A percentile compares a stretch with the other conserved stretches of the same genome.
These are phyloP conservation scores for Drosophila pallidifrons DNA, from an alignment of 1,140 invertebrate genomes.

Conservation along the genomic window DNA sequence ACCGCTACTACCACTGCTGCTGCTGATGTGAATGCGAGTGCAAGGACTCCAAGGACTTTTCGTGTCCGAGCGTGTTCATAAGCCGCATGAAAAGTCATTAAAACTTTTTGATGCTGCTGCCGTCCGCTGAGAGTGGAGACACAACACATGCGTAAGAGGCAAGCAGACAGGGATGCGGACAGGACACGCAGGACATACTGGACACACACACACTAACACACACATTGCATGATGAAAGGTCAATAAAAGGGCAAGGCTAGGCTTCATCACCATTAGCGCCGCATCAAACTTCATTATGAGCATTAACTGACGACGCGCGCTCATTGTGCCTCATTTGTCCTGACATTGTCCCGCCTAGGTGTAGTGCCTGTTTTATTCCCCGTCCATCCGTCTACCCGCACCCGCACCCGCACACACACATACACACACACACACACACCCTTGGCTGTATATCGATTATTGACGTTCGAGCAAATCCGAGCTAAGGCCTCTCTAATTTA, in stretches of 20 bases:
- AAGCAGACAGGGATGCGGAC: constrained; percentile 1
- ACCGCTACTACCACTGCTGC: constrained; percentile 11
- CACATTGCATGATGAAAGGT: constrained; percentile 56
- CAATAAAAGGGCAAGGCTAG: constrained; percentile 64
- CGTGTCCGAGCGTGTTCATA: constrained; percentile 40
- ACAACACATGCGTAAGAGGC: constrained; percentile 22
- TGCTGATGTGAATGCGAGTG: neutral
- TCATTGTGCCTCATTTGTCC: constrained; percentile 32
- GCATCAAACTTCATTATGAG: constrained; percentile 35
- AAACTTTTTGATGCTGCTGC: constrained; percentile 67
- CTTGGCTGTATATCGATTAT: constrained; percentile 56
- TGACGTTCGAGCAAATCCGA: constrained; percentile 70
- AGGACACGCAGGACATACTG: neutral
- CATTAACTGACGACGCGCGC: constrained; percentile 1
- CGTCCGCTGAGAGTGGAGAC: constrained; percentile 23
- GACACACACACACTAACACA: neutral
- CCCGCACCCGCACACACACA: neutral
- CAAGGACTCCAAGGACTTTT: constrained; percentile 40
- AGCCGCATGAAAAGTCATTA: constrained; percentile 80
- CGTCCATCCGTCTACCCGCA: neutral
- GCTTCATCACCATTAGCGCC: constrained; percentile 53
- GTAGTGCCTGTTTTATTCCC: constrained; percentile 7
- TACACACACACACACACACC: no score
- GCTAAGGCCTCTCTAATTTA: constrained; percentile 71
- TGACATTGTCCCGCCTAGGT: constrained; percentile 27